Base-by-base conservation (phyloP, 2,113 vertebrate genomes). In the Pedionomus torquatus region DNA sequence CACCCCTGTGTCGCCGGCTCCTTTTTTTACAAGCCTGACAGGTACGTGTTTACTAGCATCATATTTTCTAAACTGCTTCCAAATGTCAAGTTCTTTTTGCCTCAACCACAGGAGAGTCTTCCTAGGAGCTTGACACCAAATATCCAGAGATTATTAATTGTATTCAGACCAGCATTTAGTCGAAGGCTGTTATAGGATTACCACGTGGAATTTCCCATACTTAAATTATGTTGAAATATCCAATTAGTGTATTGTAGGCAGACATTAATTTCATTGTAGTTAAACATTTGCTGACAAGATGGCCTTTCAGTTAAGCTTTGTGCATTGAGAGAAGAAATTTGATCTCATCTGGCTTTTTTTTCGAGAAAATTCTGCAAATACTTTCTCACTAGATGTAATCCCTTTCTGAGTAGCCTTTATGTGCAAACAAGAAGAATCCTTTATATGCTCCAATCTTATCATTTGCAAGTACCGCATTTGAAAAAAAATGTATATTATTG, bases 281-380 rank as follows among this genome's bases (percentile, higher is more conserved):
- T 96, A 98, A 98, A 98, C 96, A 98, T 98, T 99, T 98, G 97
- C 96, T 99, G 98, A 98, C 97, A 98, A 98, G 95, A 94, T 95
- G 97, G 97, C 87, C 97, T 98, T 98, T 98, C 95, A 98, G 89
- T 97, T 98, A 98, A 97, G 94, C 96, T 97, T 95, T 97, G 89
- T 96, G 93, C 77, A 96, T 89, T 93, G 72, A 97, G 89, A 95
- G 89, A 96, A 83, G 97, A 98, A 98, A 98, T 97, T 91, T 97
- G 95, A 99, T 98, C 97, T 97, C 95, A 96, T 97, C 97, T 98
- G 97, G 97, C 94, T n/a, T 97, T 97, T 97, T 96, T 98, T 57
- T 81, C 97, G 97, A 98, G 96, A 83, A 97, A 98, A 98, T 96
- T 37, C 97, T 98, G 98, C 95, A 97, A 98, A 98, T 96, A 11